Evolutionary conservation across 2,888 invertebrate species (phyloP), one percentile per base, ranked within the genome.

Genomic region (Apoda limacodes): DNA sequence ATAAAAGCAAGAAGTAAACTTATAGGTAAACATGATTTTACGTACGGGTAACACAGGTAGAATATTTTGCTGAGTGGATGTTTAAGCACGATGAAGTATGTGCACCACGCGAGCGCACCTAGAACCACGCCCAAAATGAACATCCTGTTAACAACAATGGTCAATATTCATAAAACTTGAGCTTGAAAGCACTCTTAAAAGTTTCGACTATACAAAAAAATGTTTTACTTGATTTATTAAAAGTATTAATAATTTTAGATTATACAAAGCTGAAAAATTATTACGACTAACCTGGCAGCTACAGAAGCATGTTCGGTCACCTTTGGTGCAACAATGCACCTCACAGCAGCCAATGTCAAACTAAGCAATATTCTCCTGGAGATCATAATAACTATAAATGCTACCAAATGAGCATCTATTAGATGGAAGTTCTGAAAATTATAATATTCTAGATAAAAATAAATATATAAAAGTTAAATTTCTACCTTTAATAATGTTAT

Each of bases 361-460:
- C 85, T 83, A 47, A 90, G 90, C 6, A 95, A 66, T 32, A 98
- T 82, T 49, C 96, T 84, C 34, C 96, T 82, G 12, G 89, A 86
- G 48, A 95, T 82, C 48, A 97, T 83, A 5, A 93, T 84, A 33
- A 89, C 78, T 45, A 97, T 92, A 58, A 98, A 93, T 31, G 88
- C 83, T 23, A 95, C 86, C 34, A 98, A 74, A 62, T 95, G 89
- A 1, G 88, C 86, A 64, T 98, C 97, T 54, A 98, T 96, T 45
- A 98, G 75, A 66, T 98, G 92, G 65, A 95, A 92, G 69, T 97
- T 96, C 97, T 98, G 83, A 40, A 89, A 86, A 39, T n/a, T n/a
- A n/a, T n/a, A n/a, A n/a, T n/a, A n/a, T n/a, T n/a, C n/a, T n/a
- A n/a, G n/a, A n/a, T n/a, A n/a, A n/a, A 30, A 32, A 37, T 30